Evolutionary conservation across 2,888 invertebrate genomes (phyloP), one percentile per base, ranked within the genome.

Genomic region (Helobdella robusta): DNA sequence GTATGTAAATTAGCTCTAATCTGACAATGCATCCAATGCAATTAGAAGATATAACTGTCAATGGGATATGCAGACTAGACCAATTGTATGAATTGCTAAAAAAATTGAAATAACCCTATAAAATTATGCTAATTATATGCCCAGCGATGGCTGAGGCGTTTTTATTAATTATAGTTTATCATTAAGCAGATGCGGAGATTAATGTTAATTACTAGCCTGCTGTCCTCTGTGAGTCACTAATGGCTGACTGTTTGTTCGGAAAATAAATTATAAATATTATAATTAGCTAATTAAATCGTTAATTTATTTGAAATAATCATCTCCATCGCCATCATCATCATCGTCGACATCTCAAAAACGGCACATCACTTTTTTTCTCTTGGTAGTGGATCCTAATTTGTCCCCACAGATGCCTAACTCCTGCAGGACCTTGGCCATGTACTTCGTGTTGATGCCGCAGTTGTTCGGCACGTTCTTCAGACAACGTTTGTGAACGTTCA

Each of bases 381-480:
- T 62, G n/a, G 50, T 25, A 3, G 50, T 34, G 2, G 62, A 46
- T n/a, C n/a, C n/a, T 25, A 66, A 44, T 40, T 62, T 66, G 18
- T 62, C 66, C 34, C 50, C 66, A 34, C 59, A 50, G 32, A 66
- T 61, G 46, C 66, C 66, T 11, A 62, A n/a, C 20, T 62, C 62
- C 34, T 62, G 62, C 2, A 62, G 62, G 18, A 62, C 62, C 44
- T 62, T 62, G 62, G 93, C 95, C 91, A 98, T 89, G 81, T 87
- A 86, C 81, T 93, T 91, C 65, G 92, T 91, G 83, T 98, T 91
- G 80, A 95, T 92, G 75, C 98, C 97, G 82, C 98, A 98, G 81
- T 94, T 97, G 83, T 97, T 97, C 69, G 97, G 95, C 70, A 98
- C 97, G 82, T 98, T 98, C 82, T 92, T 92, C 83, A 94, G 91